Evolutionary conservation across 2,113 vertebrate genomes (phyloP), one percentile per base, ranked within the genome.

Genomic region (Urocolius indicus): DNA sequence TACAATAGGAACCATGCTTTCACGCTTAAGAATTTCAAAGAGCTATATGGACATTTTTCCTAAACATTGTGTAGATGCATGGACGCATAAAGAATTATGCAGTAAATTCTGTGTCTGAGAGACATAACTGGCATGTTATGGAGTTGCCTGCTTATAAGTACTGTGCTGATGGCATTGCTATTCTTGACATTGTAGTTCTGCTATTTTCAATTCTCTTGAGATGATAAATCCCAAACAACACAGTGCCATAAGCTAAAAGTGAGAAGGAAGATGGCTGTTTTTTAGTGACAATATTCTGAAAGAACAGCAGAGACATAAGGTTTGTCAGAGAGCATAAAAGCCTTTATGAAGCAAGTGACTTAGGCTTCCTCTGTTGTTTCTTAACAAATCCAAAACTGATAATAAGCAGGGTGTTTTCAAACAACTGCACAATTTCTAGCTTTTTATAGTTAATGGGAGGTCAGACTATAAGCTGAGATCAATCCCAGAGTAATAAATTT

Each of bases 401-500:
- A 83, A 51, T 34, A 67, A 93, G 36, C 55, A 81, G 11, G 18
- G 46, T 26, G 65, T 18, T 75, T 87, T 84, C 16, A 23, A 93
- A 41, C 72, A 86, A 55, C 91, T 38, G 30, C 23, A 89, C 8
- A 10, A 36, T 74, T 94, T 69, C 72, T 59, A 75, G 46, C 49
- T 71, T 85, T 91, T 93, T 91, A 75, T 88, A 94, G 93, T 96
- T 95, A 96, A 85, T 95, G 75, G 78, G 89, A 85, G 55, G 61
- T 71, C 22, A 10, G 82, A 67, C 73, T 88, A 54, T 86, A 78
- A 94, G 46, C 61, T 78, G 66, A 85, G 93, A 89, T 96, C 48
- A 94, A 90, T 96, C 87, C 45, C 87, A 49, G 51, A 81, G 54
- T 94, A 96, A 97, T 91, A 78, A 89, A 97, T 94, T 95, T 94